Conservation (phyloP, 2,797 vertebrate genomes). For the Neomorphus geoffroyi region DNA sequence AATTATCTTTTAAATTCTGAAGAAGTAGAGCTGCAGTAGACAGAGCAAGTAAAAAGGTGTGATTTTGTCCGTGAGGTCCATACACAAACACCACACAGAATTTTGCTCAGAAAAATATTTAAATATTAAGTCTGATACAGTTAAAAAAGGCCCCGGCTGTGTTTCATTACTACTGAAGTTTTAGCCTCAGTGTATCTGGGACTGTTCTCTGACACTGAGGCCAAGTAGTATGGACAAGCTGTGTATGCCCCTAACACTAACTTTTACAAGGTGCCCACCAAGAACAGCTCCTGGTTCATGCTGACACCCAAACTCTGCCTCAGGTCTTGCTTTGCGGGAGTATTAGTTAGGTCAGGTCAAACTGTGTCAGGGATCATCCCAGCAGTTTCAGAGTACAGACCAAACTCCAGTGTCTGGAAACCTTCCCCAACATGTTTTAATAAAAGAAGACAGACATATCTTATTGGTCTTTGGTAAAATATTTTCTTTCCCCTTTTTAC, state of each 20-base stretch:
- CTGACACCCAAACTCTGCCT: background rate
- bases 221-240: background rate
- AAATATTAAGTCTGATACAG: background rate
- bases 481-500: background rate
- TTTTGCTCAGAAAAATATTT: background rate
- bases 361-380: background rate
- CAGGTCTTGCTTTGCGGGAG: background rate
- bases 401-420: background rate
- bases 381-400: background rate
- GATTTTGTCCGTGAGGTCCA: background rate
- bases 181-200: background rate
- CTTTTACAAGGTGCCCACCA: background rate
- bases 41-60: background rate
- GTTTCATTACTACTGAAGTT: background rate
- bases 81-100: background rate
- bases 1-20: background rate
- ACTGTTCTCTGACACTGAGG: background rate
- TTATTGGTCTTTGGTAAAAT: background rate
- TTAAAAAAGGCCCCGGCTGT: background rate
- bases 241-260: accelerated
- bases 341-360: background rate
- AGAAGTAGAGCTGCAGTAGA: background rate
- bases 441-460: background rate
- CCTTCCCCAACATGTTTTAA: background rate
- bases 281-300: background rate